Evolutionary conservation across 1,140 invertebrate species (phyloP).

Genomic region (Pseudoatta argentina): DNA sequence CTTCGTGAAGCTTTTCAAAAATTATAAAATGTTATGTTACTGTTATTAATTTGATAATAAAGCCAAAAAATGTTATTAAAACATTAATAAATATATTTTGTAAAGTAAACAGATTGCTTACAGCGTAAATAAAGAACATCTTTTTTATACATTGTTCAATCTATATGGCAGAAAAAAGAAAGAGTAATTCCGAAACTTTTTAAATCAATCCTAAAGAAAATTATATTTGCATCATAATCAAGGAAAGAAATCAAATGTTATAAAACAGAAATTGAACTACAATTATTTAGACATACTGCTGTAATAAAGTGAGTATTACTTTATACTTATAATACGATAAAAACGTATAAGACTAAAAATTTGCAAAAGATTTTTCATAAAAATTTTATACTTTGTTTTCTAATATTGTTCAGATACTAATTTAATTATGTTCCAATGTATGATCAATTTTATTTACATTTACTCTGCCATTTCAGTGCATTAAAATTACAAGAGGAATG

Average conservation of each 20-base stretch:
- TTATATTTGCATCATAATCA: not conserved
- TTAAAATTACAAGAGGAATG: not conserved
- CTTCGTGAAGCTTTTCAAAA: not conserved
- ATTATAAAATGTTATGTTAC: not conserved
- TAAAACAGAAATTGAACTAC: not conserved
- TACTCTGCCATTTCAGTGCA: constrained; percentile 5
- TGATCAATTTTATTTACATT: not conserved
- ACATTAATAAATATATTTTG: constrained; percentile 7
- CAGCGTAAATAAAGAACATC: not conserved
- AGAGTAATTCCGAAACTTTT: no score
- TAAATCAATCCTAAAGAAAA: not conserved
- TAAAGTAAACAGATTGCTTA: not conserved
- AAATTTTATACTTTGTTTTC: not conserved
- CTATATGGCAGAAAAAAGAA: not conserved
- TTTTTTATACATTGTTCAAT: not conserved
- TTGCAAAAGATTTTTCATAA: not conserved
- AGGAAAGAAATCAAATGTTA: not conserved
- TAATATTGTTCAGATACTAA: not conserved
- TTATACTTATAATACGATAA: not conserved
- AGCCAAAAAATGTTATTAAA: not conserved
- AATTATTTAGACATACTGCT: not conserved
- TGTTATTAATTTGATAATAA: not conserved
- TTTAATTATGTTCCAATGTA: not conserved
- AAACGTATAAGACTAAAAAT: not conserved
- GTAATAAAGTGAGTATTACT: not conserved